phyloP scores from a whole-genome alignment of 2,888 invertebrate species.

The Nematopogon swammerdamellus region DNA sequence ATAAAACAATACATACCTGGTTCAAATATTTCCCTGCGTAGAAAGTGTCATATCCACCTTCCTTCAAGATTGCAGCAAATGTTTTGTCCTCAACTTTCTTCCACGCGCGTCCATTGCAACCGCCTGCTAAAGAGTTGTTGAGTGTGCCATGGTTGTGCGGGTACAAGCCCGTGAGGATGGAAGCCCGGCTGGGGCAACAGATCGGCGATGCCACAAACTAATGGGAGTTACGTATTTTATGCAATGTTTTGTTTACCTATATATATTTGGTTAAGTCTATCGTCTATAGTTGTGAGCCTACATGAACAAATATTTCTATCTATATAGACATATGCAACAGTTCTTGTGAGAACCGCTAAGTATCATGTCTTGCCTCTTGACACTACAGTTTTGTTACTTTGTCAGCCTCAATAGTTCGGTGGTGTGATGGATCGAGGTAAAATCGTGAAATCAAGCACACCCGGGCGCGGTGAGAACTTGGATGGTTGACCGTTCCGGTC shows the following conservation, averaged over 20 bases:
- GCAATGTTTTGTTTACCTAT: constrained; percentile 1
- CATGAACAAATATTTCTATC: neutral
- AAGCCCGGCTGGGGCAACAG: constrained; percentile 89
- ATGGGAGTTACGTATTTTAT: constrained; percentile 12
- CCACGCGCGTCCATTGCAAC: constrained; percentile 73
- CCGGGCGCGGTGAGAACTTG: too few species aligned
- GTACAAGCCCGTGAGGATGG: constrained; percentile 79
- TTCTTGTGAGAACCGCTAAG: neutral
- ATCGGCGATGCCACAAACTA: constrained; percentile 84
- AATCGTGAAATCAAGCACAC: too few species aligned
- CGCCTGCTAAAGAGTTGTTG: constrained; percentile 77
- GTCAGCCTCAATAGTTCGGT: too few species aligned
- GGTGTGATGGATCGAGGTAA: too few species aligned
- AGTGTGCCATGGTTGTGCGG: constrained; percentile 75
- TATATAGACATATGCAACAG: constrained; percentile 2
- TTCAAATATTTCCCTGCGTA: constrained; percentile 95
- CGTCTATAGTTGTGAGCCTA: neutral
- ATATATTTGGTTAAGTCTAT: neutral
- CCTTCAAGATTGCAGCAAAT: constrained; percentile 65
- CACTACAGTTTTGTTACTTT: too few species aligned
- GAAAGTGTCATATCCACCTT: constrained; percentile 72
- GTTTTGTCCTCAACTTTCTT: constrained; percentile 59
- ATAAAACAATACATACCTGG: constrained; percentile 49
- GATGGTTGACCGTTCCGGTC: too few species aligned
- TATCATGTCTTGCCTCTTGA: too few species aligned